Evolutionary conservation across 2,888 invertebrate species (phyloP), one percentile per base, ranked within the genome.

Genomic region (Aspidiotus rigidus): DNA sequence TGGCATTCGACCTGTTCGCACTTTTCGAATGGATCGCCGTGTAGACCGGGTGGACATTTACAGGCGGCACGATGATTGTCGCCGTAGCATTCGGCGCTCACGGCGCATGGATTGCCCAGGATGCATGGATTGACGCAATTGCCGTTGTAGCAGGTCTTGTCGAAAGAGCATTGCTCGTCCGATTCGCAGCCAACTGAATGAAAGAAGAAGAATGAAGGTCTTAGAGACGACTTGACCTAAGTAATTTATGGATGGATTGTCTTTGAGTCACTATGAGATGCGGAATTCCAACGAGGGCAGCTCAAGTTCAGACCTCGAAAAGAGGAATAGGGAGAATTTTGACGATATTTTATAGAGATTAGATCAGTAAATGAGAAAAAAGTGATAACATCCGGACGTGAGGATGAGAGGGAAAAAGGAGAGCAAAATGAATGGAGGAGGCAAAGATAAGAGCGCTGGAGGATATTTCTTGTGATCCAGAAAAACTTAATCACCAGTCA

Each of bases 61-160:
- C 93, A 94, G 63, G 86, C 83, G 0, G 91, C 85, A 70, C 87
- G 83, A 77, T 93, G 93, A 74, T 85, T 84, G 74, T 84, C 83
- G 7, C 92, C 90, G 75, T 85, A 89, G 77, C 93, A 93, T 78
- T 89, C 87, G 0, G 92, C 93, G 75, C 87, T 91, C 62, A 87
- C 82, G 8, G 90, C 88, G 76, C 93, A 93, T 8, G 89, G 89
- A 77, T 90, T 88, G 71, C 85, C 84, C 28, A 90, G 77, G 15
- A 89, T 80, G 75, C 93, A 93, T 39, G 92, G 90, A 76, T 86
- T 89, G 10, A 91, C 81, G 76, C 92, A 93, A 75, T 88, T 87
- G 1, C 86, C 85, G 76, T 90, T 90, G 77, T 88, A 86, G 76
- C 93, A 93, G 72, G 88, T 88, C 75, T 89, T 86, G 71, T 86